A percentile compares a stretch with the other conserved stretches of the same genome.
These are phyloP conservation scores for Percopsis transmontana DNA, from an alignment of 2,113 vertebrate species.

Conservation along the genomic window DNA sequence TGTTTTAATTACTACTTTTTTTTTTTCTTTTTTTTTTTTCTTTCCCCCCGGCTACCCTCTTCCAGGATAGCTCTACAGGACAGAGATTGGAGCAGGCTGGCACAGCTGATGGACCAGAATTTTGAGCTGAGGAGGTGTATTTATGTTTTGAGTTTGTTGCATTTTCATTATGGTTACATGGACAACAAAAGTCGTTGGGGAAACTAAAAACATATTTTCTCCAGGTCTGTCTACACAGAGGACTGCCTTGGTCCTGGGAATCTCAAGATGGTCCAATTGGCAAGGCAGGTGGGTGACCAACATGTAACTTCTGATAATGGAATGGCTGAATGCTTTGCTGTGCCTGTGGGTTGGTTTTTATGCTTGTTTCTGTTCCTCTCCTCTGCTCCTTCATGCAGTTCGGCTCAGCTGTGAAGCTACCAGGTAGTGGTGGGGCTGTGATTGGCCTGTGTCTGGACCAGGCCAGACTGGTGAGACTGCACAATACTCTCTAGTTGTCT, in stretches of 20 bases:
- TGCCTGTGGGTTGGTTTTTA: neutral
- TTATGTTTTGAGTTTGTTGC: neutral
- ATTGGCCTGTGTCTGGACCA: conserved; percentile 79
- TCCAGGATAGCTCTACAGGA: conserved; percentile 66
- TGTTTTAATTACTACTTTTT: too few species aligned
- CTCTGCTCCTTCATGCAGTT: conserved; percentile 65
- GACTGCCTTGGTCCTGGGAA: conserved; percentile 81
- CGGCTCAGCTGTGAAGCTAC: conserved; percentile 81
- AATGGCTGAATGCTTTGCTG: neutral
- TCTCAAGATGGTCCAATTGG: conserved; percentile 80
- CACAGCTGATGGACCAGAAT: conserved; percentile 82
- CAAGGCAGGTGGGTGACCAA: conserved; percentile 71
- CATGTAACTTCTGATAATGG: too few species aligned
- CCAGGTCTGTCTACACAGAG: conserved; percentile 79
- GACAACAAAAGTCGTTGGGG: neutral
- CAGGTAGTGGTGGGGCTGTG: conserved; percentile 83
- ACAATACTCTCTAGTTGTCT: too few species aligned
- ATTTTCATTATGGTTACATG: accelerated
- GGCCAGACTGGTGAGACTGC: conserved; percentile 66
- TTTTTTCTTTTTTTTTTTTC: neutral
- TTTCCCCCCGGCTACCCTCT: neutral
- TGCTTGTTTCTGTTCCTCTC: neutral
- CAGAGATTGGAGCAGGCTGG: conserved; percentile 73
- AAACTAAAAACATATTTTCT: neutral
- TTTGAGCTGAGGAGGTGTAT: conserved; percentile 79